Conservation (phyloP, 2,888 invertebrate species). For the Dioctria linearis region DNA sequence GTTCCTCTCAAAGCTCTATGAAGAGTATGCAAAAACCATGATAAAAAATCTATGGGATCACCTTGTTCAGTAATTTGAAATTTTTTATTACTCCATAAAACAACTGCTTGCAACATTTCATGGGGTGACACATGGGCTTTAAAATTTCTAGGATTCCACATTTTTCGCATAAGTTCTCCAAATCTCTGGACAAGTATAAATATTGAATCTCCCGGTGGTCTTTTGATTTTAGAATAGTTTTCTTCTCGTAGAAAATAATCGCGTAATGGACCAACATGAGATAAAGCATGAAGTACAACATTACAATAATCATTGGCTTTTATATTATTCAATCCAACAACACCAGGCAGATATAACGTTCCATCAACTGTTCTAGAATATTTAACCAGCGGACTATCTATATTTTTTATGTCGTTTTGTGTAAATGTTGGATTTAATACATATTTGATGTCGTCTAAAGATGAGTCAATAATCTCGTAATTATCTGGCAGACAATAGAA, state of each 20-base stretch:
- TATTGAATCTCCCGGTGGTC: conserved; percentile 96
- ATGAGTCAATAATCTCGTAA: conserved; percentile 98
- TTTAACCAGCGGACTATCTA: conserved; percentile 83
- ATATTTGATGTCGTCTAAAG: conserved; percentile 98
- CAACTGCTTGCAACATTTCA: conserved; percentile 99
- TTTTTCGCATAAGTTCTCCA: conserved; percentile 95
- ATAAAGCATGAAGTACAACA: conserved; percentile 94
- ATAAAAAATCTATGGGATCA: conserved; percentile 97
- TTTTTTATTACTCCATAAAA: conserved; percentile 95
- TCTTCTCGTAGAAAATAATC: conserved; percentile 96
- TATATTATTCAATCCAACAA: conserved; percentile 98
- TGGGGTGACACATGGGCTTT: conserved; percentile 99
- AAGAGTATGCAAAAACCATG: conserved; percentile 97
- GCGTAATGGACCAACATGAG: conserved; percentile 94
- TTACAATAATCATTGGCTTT: conserved; percentile 99
- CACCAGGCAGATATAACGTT: conserved; percentile 96
- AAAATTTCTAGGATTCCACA: conserved; percentile 99
- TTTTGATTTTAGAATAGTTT: conserved; percentile 89
- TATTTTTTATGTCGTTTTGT: conserved; percentile 82
- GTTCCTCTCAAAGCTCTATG: conserved; percentile 95
- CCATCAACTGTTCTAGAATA: conserved; percentile 96
- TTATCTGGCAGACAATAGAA: conserved; percentile 99
- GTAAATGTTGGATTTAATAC: conserved; percentile 97
- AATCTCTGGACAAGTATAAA: conserved; percentile 91
- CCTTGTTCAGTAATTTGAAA: conserved; percentile 99